phyloP scores from a whole-genome alignment of 2,797 vertebrate genomes.

The Bovichtus variegatus region DNA sequence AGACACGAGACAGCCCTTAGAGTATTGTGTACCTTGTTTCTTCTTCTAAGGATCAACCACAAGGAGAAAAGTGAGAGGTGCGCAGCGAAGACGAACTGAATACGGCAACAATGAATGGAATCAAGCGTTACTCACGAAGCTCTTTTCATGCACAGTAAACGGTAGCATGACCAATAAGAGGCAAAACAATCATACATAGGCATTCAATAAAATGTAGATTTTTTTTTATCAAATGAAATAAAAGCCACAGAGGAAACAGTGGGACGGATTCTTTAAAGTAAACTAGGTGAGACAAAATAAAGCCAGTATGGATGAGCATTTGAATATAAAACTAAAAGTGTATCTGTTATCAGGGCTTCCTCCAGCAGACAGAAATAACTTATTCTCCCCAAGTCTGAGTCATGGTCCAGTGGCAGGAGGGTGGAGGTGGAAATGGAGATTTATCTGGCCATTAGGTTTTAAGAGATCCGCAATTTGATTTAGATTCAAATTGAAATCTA shows the following conservation, averaged over 20 bases:
- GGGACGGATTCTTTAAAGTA: not conserved
- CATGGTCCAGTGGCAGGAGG: not conserved
- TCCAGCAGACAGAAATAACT: not conserved
- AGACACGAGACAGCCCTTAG: constrained; percentile 6
- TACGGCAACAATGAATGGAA: not conserved
- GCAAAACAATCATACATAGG: not conserved
- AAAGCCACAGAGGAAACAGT: not conserved
- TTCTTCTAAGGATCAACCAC: constrained; percentile 28
- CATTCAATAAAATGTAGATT: too few species aligned
- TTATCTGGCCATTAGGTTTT: not conserved
- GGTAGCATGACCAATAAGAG: not conserved
- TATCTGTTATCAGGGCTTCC: not conserved
- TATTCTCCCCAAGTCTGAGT: constrained; percentile 10
- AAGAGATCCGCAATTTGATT: constrained; percentile 26
- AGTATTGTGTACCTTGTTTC: constrained; percentile 30
- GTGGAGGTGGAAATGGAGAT: not conserved
- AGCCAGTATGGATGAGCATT: not conserved
- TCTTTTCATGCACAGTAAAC: not conserved
- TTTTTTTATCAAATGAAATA: not conserved
- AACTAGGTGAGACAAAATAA: not conserved
- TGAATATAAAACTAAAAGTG: not conserved
- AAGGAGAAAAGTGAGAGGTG: constrained; percentile 15
- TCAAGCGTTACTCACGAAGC: not conserved
- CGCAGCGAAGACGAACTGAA: constrained; percentile 23
- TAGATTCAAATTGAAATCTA: constrained; percentile 9